Evolutionary conservation across 2,797 vertebrate genomes (phyloP), one percentile per base, ranked within the genome.

Genomic region (Psittacula derbiana): DNA sequence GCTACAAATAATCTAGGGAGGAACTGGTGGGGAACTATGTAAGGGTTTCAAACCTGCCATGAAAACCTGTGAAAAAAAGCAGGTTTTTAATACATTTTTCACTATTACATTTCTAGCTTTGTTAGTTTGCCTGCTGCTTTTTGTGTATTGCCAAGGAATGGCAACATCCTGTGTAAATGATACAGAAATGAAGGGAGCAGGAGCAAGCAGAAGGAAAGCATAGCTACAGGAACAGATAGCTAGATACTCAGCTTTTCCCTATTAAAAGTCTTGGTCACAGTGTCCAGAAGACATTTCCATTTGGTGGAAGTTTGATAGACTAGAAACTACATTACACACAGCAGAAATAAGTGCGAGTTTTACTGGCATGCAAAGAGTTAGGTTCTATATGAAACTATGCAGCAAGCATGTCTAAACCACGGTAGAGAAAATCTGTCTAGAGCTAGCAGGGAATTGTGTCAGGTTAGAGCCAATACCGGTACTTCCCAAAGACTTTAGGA

Each of bases 121-220:
- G 24, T 75, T 65, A 18, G 38, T 57, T 69, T 81, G 31, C 27
- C 49, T 66, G 53, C 28, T 3, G 5, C 36, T 76, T 67, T 79
- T 60, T 2, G 4, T 40, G 40, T 33, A 5, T 52, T 50, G 11
- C 36, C 21, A 33, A 72, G 47, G 44, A 74, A 49, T 0, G 0
- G 16, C 49, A 67, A 38, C 5, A 40, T 49, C 18, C 27, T 43
- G 5, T 13, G 53, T 62, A 55, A 67, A 17, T 1, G 13, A 17
- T 8, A 25, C 28, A 69, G 44, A 53, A 81, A 80, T 1, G 3
- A 86, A 67, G 19, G 36, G 5, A 43, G 21, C 10, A 4, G 1
- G 2, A 23, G n/a, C 23, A 70, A 50, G 52, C 6, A 64, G 33
- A 71, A 84, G 28, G 64, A 65, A 66, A 73, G 28, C 23, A 6